Evolutionary conservation across 1,140 invertebrate species (phyloP).

Genomic region (Trypoxylus dichotomus): DNA sequence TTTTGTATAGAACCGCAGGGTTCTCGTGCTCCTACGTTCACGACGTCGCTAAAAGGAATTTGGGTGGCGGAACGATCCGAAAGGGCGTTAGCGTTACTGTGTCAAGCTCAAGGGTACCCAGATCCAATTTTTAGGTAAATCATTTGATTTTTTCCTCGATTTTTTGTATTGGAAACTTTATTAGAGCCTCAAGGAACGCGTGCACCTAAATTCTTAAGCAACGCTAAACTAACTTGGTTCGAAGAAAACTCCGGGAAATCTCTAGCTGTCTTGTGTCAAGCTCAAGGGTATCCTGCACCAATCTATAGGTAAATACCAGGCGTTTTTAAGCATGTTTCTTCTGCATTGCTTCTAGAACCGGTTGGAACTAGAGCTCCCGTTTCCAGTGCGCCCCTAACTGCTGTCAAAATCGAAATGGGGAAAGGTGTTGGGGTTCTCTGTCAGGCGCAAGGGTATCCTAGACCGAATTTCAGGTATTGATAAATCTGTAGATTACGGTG

Average conservation of each 20-base stretch:
- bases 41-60: conserved; percentile 58
- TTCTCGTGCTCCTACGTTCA: conserved; percentile 58
- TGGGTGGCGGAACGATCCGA: conserved; percentile 52
- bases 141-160: not conserved
- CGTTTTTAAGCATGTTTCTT: not conserved
- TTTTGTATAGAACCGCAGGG: conserved; percentile 62
- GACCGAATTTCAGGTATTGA: conserved; percentile 30
- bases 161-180: conserved; percentile 13
- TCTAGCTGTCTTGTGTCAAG: conserved; percentile 65
- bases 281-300: conserved; percentile 67
- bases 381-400: conserved; percentile 60
- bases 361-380: conserved; percentile 69
- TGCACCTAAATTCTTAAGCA: conserved; percentile 61
- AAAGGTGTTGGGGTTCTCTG: conserved; percentile 62
- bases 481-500: no score
- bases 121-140: conserved; percentile 70
- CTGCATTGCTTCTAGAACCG: conserved; percentile 61
- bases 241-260: conserved; percentile 53
- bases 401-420: conserved; percentile 41
- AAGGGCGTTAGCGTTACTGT: conserved; percentile 58
- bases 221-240: conserved; percentile 58
- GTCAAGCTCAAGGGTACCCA: conserved; percentile 70
- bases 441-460: conserved; percentile 62
- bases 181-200: conserved; percentile 63
- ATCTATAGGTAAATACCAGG: conserved; percentile 62